Evolutionary conservation across 92 coral and sea anemone genomes (phyloP).

Genomic region (Bergia sp.): DNA sequence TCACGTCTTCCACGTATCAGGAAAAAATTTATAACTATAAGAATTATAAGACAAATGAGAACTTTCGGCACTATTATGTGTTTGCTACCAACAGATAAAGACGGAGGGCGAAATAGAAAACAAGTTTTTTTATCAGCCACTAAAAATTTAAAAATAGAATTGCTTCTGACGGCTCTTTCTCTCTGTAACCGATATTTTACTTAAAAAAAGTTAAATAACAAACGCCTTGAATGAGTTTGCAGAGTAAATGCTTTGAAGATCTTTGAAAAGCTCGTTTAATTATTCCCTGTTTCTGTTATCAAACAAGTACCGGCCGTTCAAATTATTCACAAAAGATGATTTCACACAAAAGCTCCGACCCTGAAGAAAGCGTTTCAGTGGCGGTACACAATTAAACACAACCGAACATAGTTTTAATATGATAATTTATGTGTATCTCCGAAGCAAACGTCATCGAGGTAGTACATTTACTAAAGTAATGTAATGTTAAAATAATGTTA

Average conservation of each 20-base stretch:
- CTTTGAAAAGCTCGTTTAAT: neutral
- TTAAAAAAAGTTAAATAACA: neutral
- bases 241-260: neutral
- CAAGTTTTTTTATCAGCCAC: too few relatives aligned
- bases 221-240: neutral
- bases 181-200: too few relatives aligned
- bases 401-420: neutral
- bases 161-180: too few relatives aligned
- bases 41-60: neutral
- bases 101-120: neutral
- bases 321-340: neutral
- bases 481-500: neutral
- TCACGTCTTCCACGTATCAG: neutral
- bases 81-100: neutral
- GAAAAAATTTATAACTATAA: neutral
- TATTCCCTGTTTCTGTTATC: neutral
- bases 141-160: too few relatives aligned
- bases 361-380: neutral
- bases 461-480: neutral
- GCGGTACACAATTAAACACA: neutral
- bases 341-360: neutral
- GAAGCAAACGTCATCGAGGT: neutral
- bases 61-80: neutral
- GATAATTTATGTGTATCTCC: slow-evolving; percentile 6
- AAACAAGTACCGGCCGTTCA: neutral